Base-by-base conservation (phyloP, 2,888 invertebrate species). In the Eupeodes latifasciatus region DNA sequence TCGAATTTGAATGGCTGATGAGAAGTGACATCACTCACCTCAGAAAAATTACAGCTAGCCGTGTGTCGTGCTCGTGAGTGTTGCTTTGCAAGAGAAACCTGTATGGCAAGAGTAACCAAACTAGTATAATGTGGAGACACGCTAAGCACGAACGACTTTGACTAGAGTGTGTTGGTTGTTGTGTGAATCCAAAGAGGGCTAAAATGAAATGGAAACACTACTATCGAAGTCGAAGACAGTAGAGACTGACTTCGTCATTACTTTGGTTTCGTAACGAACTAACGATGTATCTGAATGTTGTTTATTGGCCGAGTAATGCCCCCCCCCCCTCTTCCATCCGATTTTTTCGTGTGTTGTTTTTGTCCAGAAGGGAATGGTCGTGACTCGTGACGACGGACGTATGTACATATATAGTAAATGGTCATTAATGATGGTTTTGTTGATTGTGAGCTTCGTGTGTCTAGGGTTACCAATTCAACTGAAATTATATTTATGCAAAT, bases 21-120 rank as follows among this genome's bases (percentile, higher is more conserved):
- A 40, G 16, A 59, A 88, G 87, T 88, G 88, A 88, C 88, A 88
- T 88, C 88, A 88, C 85, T 81, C 85, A 88, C 88, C 88, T 85
- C 64, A 87, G 4, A 49, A 19, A 49, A 19, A 61, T 62, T 44
- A 61, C 49, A 79, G 74, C 74, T 81, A 85, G 62, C 84, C 80
- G 67, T 40, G 40, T 40, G 3, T 16, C 27, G 47, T 12, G 14
- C 27, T 40, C 62, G 62, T 44, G 27, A 40, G 19, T 71, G 40
- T 12, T 40, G 12, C 12, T 36, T 80, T 81, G 77, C 59, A 12
- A 74, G 76, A 61, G 80, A 88, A 88, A 87, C 83, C 86, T 87
- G 86, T 83, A 75, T 76, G 57, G 57, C 14, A 47, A 51, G 53
- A 57, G 49, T 7, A 75, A 74, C 66, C 74, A 77, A 75, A 81